Evolutionary conservation across 2,113 vertebrate genomes (phyloP).

Genomic region (Empidonax traillii): DNA sequence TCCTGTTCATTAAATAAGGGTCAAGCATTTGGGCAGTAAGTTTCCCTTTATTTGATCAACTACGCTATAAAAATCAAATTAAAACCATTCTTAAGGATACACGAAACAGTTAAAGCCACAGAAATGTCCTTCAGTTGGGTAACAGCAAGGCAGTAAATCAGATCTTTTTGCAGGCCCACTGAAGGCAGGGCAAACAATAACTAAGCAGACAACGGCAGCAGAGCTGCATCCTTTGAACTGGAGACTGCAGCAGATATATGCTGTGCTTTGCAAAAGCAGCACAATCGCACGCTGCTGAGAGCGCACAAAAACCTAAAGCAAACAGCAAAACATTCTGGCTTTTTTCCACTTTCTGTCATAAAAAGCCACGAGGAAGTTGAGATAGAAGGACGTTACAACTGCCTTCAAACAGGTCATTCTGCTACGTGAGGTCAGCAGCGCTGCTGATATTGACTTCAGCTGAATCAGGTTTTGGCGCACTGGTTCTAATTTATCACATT

Average conservation of each 20-base stretch:
- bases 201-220: background rate
- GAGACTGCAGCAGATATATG: background rate
- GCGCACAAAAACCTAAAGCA: background rate
- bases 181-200: background rate
- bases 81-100: constrained; percentile 20
- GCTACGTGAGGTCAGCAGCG: background rate
- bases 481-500: constrained; percentile 36
- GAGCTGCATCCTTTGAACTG: background rate
- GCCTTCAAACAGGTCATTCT: background rate
- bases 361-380: background rate
- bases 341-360: background rate
- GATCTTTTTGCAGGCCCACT: background rate
- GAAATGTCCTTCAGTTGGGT: constrained; percentile 12
- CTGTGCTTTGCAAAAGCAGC: background rate
- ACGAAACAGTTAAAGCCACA: constrained; percentile 22
- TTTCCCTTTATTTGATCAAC: constrained; percentile 25
- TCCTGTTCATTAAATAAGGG: background rate
- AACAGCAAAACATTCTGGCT: background rate
- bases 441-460: background rate
- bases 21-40: background rate
- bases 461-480: background rate
- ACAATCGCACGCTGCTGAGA: background rate
- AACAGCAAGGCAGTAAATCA: constrained; percentile 42
- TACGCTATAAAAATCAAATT: constrained; percentile 38
- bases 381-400: background rate